Evolutionary conservation across 2,888 invertebrate species (phyloP), one percentile per base, ranked within the genome.

Genomic region (Netelia fuscicornis): DNA sequence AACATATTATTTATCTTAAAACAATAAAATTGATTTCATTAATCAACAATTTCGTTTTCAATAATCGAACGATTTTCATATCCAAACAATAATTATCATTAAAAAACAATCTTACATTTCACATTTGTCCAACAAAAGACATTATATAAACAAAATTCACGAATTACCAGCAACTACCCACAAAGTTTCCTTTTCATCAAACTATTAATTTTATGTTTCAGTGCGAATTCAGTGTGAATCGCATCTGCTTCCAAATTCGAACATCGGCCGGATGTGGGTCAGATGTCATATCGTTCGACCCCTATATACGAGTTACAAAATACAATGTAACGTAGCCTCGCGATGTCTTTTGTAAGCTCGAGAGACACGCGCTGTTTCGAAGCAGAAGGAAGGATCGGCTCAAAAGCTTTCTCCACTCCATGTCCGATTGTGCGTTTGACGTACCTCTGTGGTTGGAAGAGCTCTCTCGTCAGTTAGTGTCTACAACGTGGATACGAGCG

Each of bases 251-350:
- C 20, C 44, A 25, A 30, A 2, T 25, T n/a, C 17, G 58, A 67
- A 84, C 64, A 86, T 86, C 76, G 85, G 77, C 89, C 89, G 90
- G 90, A 91, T 91, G 91, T 91, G 91, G 91, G 90, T 90, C 90
- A 88, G 88, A 87, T 89, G 90, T 89, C 91, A 90, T 85, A 87
- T 44, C 89, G 88, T 86, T 87, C 89, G 87, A 89, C 89, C 89
- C 90, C 87, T 88, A 89, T 89, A 84, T 42, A 52, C 42, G 37
- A 5, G 37, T 58, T 52, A 78, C 9, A 44, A 37, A 75, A 64
- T 64, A 52, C 10, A 48, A 48, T 48, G 48, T 48, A 48, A 13
- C 13, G 67, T 83, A 62, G 67, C 78, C 68, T 68, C 70, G 64
- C 42, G 77, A 78, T 76, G 62, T 70, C 56, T 76, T 64, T 56